Evolutionary conservation across 2,113 vertebrate genomes (phyloP).

Genomic region (Alectura lathami): DNA sequence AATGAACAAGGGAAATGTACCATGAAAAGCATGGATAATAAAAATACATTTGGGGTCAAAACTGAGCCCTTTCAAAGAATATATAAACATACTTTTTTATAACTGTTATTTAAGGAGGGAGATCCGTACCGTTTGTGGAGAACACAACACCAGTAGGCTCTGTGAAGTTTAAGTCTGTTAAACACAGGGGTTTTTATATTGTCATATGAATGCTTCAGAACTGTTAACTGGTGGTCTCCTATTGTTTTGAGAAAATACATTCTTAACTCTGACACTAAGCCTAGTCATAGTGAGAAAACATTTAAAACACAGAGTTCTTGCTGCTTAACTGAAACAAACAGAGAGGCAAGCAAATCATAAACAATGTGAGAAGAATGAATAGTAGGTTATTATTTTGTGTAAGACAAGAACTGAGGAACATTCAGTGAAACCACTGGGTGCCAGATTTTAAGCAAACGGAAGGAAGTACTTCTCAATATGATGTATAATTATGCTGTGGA

Average conservation of each 20-base stretch:
- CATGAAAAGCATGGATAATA: neutral
- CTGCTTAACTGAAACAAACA: neutral
- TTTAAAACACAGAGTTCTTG: neutral
- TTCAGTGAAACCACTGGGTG: neutral
- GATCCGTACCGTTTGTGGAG: neutral
- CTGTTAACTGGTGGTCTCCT: neutral
- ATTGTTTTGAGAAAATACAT: neutral
- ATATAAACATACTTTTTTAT: neutral
- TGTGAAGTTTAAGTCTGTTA: neutral
- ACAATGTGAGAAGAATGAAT: neutral
- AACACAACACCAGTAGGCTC: neutral
- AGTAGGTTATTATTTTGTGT: neutral
- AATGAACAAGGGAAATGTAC: neutral
- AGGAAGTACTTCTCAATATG: neutral
- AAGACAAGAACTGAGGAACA: neutral
- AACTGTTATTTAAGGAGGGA: neutral
- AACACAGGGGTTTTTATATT: neutral
- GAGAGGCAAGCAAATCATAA: neutral
- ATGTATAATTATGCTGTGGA: neutral
- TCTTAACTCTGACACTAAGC: neutral
- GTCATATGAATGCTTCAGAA: neutral
- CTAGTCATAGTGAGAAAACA: neutral
- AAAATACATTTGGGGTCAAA: neutral
- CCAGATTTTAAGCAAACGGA: neutral
- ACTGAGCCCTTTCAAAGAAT: neutral